Percentiles rank a stretch among this genome's conserved stretches.
Evolutionary conservation across 2,113 vertebrate species (phyloP).

Genomic region (Tretioscincus oriximinensis): DNA sequence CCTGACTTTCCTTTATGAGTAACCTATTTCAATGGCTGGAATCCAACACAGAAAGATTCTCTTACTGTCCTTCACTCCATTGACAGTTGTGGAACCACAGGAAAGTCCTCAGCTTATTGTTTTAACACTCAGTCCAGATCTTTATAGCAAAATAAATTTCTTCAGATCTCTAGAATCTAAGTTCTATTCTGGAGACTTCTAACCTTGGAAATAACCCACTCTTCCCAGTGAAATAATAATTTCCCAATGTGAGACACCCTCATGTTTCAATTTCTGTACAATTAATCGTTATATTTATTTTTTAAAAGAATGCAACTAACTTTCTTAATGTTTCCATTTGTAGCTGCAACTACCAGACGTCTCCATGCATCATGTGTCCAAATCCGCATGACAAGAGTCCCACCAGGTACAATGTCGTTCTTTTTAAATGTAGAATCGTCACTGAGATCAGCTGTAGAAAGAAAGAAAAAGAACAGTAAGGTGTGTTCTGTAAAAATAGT

Average conservation of each 20-base stretch:
- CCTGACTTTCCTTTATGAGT: no score
- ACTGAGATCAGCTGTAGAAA: conserved; percentile 61
- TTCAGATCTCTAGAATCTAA: no score
- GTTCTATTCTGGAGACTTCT: not conserved
- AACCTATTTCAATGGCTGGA: no score
- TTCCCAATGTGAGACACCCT: not conserved
- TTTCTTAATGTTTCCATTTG: conserved; percentile 58
- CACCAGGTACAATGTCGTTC: conserved; percentile 63
- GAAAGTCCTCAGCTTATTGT: no score
- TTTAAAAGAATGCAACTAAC: conserved; percentile 40
- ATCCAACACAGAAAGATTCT: no score
- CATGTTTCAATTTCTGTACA: not conserved
- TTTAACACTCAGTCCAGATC: no score
- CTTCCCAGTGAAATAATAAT: rapidly evolving
- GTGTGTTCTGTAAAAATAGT: no score
- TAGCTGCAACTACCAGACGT: conserved; percentile 65
- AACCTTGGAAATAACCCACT: not conserved
- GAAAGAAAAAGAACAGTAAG: not conserved
- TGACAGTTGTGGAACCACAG: no score
- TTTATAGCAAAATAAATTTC: no score
- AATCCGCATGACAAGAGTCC: conserved; percentile 56
- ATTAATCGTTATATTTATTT: not conserved
- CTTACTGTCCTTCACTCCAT: no score
- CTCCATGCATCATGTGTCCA: conserved; percentile 72
- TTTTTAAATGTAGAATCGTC: conserved; percentile 56